Base-by-base conservation (phyloP, 2,113 vertebrate genomes). In the Lucifuga dentata region DNA sequence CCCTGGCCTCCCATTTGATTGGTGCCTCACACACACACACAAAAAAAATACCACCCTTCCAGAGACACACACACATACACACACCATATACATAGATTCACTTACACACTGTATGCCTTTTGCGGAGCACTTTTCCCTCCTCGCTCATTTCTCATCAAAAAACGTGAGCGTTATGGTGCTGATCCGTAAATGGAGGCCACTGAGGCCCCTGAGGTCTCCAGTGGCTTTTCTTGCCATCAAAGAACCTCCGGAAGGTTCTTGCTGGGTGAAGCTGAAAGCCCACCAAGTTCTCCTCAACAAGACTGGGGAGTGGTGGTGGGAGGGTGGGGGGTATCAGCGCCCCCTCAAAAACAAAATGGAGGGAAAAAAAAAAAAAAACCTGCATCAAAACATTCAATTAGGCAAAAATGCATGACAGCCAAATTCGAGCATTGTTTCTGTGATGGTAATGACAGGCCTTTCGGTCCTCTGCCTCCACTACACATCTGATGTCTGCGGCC, bases 361-460 rank as follows among this genome's bases (percentile, higher is more conserved):
- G 58, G 10, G 26, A 7, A 17, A 16, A 38, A 46, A 35, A 13
- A 45, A 67, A 81, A 83, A 82, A 78, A 68, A 73, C 55, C 67
- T 83, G 85, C 83, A 87, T 86, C 87, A 86, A 92, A 90, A 92
- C 82, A 91, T 86, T 91, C 90, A 93, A 92, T 90, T 92, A 91
- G 81, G 82, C 70, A 91, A 90, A 92, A 91, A 92, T 92, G 89
- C 89, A 90, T 91, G 89, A 92, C 90, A 90, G 86, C 85, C 81
- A 91, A 88, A 90, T 87, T 86, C 79, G 52, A 46, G 73, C 89
- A 88, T 91, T 91, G 87, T 92, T 92, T 92, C 76, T 88, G 73
- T 87, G 84, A 89, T 56, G 74, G 76, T 88, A 84, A 88, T 89
- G 88, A 91, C 85, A 88, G 85, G 84, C 73, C 78, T 83, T 86